Evolutionary conservation across 1,140 invertebrate genomes (phyloP).

Genomic region (Phocides pigmalion): DNA sequence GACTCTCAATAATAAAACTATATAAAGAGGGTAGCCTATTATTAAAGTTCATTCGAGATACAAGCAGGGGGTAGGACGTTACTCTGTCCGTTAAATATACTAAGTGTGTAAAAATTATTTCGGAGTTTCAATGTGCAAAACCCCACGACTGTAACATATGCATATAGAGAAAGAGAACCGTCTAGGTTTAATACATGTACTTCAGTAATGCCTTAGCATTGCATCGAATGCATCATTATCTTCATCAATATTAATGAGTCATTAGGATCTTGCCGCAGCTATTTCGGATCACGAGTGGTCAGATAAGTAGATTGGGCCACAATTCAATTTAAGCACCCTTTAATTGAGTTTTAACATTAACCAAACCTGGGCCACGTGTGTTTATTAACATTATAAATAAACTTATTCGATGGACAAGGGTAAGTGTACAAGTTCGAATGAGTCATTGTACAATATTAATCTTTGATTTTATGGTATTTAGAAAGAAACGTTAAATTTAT

Average conservation of each 20-base stretch:
- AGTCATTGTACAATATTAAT: background rate
- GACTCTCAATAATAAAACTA: too few relatives aligned
- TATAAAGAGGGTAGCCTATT: too few relatives aligned
- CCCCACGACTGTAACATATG: too few relatives aligned
- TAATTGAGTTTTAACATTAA: conserved; percentile 68
- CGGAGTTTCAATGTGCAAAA: too few relatives aligned
- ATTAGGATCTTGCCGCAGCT: conserved; percentile 53
- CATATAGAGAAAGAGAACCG: too few relatives aligned
- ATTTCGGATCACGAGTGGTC: conserved; percentile 66
- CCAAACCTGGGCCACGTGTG: conserved; percentile 45
- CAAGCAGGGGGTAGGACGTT: too few relatives aligned
- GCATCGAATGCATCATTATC: conserved; percentile 37
- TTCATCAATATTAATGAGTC: conserved; percentile 49
- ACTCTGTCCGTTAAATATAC: too few relatives aligned
- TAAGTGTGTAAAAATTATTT: too few relatives aligned
- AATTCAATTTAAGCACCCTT: conserved; percentile 49
- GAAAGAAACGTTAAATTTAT: too few relatives aligned
- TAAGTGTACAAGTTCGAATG: conserved; percentile 20
- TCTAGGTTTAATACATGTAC: too few relatives aligned
- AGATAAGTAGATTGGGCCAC: conserved; percentile 58
- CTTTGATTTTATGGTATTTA: background rate
- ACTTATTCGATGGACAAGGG: conserved; percentile 24
- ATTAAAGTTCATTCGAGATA: too few relatives aligned
- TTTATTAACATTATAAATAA: conserved; percentile 45
- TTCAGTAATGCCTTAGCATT: background rate